These are phyloP conservation scores for Holocentrus rufus DNA, from an alignment of 2,797 vertebrate species.

Conservation along the genomic window DNA sequence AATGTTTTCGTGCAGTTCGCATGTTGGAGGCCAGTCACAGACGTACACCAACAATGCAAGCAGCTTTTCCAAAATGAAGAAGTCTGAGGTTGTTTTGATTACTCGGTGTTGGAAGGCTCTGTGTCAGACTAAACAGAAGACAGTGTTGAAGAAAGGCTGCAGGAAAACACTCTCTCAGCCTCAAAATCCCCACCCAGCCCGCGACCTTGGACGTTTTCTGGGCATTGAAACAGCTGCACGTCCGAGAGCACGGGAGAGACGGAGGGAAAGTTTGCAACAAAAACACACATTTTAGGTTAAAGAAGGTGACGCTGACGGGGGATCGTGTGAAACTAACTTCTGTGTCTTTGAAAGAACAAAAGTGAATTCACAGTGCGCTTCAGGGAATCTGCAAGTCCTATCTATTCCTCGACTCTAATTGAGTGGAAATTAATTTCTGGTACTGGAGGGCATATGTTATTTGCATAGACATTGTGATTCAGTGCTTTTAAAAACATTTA, in stretches of 20 bases:
- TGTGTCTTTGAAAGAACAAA: slow-evolving; percentile 9
- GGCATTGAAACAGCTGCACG: slow-evolving; percentile 60
- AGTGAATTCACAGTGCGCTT: neutral
- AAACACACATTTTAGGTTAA: slow-evolving; percentile 25
- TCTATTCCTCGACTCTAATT: neutral
- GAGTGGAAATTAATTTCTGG: neutral
- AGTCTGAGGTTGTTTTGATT: slow-evolving; percentile 75
- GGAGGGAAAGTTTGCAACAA: slow-evolving; percentile 13
- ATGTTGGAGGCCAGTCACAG: slow-evolving; percentile 56
- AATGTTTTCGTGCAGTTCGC: slow-evolving; percentile 45
- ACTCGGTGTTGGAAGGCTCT: slow-evolving; percentile 61
- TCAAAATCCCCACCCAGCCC: slow-evolving; percentile 60
- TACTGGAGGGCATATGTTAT: neutral
- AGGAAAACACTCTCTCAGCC: slow-evolving; percentile 56
- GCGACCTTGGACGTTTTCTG: slow-evolving; percentile 65
- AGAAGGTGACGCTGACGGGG: neutral
- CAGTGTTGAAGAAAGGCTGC: slow-evolving; percentile 61
- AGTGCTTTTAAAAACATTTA: neutral
- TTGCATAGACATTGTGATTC: neutral
- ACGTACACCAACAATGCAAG: slow-evolving; percentile 57
- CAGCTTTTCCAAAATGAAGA: slow-evolving; percentile 66
- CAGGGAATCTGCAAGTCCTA: slow-evolving; percentile 1
- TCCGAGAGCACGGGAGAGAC: slow-evolving; percentile 40
- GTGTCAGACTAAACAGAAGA: slow-evolving; percentile 82
- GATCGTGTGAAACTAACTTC: slow-evolving; percentile 42